phyloP scores from a whole-genome alignment of 2,888 invertebrate species.

The Polylopha cassiicola region DNA sequence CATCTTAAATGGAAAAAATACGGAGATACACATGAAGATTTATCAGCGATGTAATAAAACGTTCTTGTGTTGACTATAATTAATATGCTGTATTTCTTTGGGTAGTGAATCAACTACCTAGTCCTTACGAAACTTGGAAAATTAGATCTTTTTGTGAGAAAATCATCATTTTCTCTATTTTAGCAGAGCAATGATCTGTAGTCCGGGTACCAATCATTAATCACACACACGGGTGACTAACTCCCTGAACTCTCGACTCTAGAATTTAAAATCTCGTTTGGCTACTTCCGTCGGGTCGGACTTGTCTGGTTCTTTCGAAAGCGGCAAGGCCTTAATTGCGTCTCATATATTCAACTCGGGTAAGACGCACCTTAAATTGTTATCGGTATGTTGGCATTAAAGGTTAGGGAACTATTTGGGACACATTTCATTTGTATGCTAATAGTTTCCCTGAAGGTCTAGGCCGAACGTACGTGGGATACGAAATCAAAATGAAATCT shows the following conservation, averaged over 20 bases:
- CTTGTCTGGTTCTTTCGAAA: slow-evolving; percentile 34
- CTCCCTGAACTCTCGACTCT: slow-evolving; percentile 25
- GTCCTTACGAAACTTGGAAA: no score
- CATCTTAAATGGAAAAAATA: no score
- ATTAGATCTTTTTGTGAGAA: no score
- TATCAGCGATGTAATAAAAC: no score
- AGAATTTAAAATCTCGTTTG: slow-evolving; percentile 14
- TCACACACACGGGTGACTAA: slow-evolving; percentile 6
- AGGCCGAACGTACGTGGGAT: slow-evolving; percentile 34
- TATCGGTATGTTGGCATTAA: slow-evolving; percentile 13
- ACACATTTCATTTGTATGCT: slow-evolving; percentile 21
- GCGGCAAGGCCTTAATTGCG: slow-evolving; percentile 33
- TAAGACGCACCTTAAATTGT: slow-evolving; percentile 27
- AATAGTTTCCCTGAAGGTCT: slow-evolving; percentile 33
- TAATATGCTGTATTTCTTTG: no score
- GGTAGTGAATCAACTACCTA: no score
- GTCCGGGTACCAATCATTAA: no score
- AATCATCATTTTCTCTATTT: no score
- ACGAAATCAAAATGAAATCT: not conserved
- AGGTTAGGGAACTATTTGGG: slow-evolving; percentile 15
- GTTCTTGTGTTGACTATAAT: no score
- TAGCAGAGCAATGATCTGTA: no score
- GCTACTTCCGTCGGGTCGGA: slow-evolving; percentile 27
- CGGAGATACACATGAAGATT: no score
- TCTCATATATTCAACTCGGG: slow-evolving; percentile 38